Conservation (phyloP, 2,888 invertebrate species). For the Idaea straminata region DNA sequence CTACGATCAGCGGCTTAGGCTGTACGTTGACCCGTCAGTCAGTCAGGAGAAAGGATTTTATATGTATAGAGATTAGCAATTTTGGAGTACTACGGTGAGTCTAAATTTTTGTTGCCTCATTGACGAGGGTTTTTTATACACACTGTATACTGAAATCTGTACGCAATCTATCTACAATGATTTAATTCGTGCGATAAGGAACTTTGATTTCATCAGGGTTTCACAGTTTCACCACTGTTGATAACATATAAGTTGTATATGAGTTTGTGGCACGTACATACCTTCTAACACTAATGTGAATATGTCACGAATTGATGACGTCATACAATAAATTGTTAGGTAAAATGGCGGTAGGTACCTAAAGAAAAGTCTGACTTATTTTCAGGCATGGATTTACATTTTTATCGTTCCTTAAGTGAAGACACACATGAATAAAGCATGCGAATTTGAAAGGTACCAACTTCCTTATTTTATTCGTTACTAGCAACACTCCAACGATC, state of each 20-base stretch:
- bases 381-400: background rate
- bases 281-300: constrained; percentile 8
- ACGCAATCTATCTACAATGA: constrained; percentile 8
- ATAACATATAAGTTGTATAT: constrained; percentile 20
- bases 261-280: constrained; percentile 19
- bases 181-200: constrained; percentile 19
- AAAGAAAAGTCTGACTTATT: background rate
- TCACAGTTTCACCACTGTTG: constrained; percentile 36
- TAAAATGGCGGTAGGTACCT: background rate
- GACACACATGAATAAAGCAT: no score
- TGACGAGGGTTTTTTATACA: no score
- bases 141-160: constrained; percentile 11
- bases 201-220: constrained; percentile 42
- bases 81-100: no score
- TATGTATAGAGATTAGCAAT: no score
- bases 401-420: background rate
- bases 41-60: no score
- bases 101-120: no score
- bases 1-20: no score
- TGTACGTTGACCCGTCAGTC: no score
- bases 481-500: no score
- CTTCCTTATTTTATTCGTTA: no score
- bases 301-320: constrained; percentile 18
- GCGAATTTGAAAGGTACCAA: no score
- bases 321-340: constrained; percentile 8